Evolutionary conservation across 2,888 invertebrate species (phyloP).

Genomic region (Polyommatus icarus): DNA sequence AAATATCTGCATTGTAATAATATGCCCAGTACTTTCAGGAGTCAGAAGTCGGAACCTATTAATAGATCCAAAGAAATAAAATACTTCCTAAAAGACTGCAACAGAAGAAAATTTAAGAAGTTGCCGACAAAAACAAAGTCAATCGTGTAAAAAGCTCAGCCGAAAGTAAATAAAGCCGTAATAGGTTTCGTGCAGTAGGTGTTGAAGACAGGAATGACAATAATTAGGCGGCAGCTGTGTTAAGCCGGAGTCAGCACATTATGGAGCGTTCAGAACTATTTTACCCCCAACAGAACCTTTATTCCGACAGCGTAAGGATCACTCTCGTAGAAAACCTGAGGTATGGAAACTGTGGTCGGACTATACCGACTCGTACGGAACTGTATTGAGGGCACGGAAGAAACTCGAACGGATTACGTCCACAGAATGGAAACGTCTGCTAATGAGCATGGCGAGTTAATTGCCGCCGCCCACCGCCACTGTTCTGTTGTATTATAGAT

Average conservation of each 20-base stretch:
- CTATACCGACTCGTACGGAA: constrained; percentile 54
- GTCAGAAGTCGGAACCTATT: not conserved
- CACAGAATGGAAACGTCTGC: constrained; percentile 70
- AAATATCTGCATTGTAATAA: no score
- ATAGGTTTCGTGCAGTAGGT: constrained; percentile 49
- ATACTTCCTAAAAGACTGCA: not conserved
- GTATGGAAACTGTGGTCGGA: not conserved
- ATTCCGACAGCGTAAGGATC: not conserved
- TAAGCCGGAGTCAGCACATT: constrained; percentile 60
- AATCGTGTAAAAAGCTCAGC: constrained; percentile 18
- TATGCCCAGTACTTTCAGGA: not conserved
- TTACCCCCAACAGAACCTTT: not conserved
- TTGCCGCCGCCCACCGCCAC: constrained; percentile 50
- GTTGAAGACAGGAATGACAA: constrained; percentile 52
- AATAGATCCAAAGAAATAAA: not conserved
- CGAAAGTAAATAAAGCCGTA: constrained; percentile 46
- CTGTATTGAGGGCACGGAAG: constrained; percentile 49
- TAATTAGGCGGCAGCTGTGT: constrained; percentile 49
- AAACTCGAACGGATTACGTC: constrained; percentile 59
- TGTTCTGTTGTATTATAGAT: constrained; percentile 45
- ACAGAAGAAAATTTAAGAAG: not conserved
- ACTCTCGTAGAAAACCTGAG: not conserved
- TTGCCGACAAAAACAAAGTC: not conserved
- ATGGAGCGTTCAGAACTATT: not conserved
- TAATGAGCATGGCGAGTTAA: constrained; percentile 74